Evolutionary conservation across 2,113 vertebrate species (phyloP).

Genomic region (Zosterops lateralis): DNA sequence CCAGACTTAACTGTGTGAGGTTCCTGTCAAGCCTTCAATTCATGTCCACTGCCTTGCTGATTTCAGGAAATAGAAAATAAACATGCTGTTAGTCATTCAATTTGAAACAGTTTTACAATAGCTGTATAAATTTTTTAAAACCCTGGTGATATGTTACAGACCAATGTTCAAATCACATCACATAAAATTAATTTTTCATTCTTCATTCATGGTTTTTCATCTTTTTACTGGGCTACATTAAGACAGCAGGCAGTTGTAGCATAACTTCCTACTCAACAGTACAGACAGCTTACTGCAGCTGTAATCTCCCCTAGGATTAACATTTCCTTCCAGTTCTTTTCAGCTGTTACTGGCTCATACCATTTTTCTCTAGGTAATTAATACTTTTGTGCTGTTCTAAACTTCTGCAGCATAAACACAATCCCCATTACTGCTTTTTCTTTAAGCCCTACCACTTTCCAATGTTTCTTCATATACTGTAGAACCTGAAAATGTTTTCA

Average conservation of each 20-base stretch:
- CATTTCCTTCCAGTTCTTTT: not conserved
- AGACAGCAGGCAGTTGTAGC: not conserved
- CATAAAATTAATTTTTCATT: not conserved
- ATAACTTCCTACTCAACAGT: not conserved
- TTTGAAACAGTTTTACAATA: not conserved
- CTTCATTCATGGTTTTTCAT: not conserved
- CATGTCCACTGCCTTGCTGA: not conserved
- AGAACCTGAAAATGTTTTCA: not conserved
- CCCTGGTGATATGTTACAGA: fast-evolving
- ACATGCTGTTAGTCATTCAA: not conserved
- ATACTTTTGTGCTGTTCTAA: not conserved
- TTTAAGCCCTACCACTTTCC: not conserved
- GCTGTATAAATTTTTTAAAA: not conserved
- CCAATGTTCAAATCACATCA: not conserved
- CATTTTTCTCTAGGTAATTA: not conserved
- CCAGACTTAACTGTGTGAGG: fast-evolving
- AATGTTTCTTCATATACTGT: not conserved
- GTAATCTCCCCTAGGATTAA: not conserved
- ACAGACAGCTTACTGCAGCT: not conserved
- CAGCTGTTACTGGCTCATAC: not conserved
- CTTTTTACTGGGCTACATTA: not conserved
- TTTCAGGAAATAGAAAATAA: not conserved
- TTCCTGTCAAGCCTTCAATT: not conserved
- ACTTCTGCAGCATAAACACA: not conserved
- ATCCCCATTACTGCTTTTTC: not conserved